Evolutionary conservation across 37 sponge, comb jelly and placozoan genomes (phyloP), one percentile per base, ranked within the genome.

Genomic region (Axinella damicornis): DNA sequence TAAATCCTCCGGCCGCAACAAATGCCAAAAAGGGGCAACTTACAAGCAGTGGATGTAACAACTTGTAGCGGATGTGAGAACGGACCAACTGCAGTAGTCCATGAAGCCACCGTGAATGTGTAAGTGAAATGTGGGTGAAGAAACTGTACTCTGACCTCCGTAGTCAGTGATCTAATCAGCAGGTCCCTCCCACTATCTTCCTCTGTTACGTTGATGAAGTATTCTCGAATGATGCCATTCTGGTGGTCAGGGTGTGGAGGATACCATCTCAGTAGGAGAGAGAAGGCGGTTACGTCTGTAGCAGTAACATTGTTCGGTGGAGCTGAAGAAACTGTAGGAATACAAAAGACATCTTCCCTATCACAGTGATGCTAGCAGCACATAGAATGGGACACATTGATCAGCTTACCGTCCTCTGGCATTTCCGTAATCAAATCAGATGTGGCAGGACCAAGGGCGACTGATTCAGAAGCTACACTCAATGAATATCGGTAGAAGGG

Each of bases 141-240:
- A n/a, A 20, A 31, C 41, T 38, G 27, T 11, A 78, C 13, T 37
- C 53, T 62, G 34, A 39, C 9, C 5, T 41, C 17, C 9, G 46
- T 19, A 21, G 27, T 27, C 1, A 9, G 18, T 41, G 66, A 20
- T 9, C 46, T 46, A 2, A 25, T 35, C n/a, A 65, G 46, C 6
- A 46, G 9, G 4, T 46, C 9, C 9, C 46, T 46, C 46, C 46
- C 46, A 46, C 71, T 81, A 20, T 69, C 71, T n/a, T 37, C 40
- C 32, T 83, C 67, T 52, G 76, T 38, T 24, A 67, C 34, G 13
- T 57, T 54, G 27, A 82, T 59, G 14, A 82, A 0, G 61, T 82
- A 82, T 36, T 35, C 38, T 17, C 54, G 39, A 60, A 82, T 58
- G 21, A 71, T 21, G n/a, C 82, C 82, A 82, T 82, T 82, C 40